Conservation (phyloP, 2,888 invertebrate genomes). For the Lasius platythorax region DNA sequence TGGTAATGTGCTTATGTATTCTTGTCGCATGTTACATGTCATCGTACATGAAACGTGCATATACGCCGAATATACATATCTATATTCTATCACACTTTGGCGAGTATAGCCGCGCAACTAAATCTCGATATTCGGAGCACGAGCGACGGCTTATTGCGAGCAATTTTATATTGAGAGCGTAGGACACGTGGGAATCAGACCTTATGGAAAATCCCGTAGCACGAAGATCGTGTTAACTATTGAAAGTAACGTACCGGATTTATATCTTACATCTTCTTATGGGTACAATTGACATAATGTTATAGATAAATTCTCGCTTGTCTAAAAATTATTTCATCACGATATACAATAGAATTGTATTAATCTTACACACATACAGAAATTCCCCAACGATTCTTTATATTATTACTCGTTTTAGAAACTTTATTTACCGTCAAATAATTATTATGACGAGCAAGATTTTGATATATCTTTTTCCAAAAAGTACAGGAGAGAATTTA, state of each 20-base stretch:
- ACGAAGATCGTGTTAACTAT: conserved; percentile 11
- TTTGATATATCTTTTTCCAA: not conserved
- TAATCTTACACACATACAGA: no score
- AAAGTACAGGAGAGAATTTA: not conserved
- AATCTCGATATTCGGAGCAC: conserved; percentile 49
- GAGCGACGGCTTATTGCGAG: conserved; percentile 40
- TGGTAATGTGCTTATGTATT: not conserved
- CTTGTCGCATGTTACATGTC: conserved; percentile 20
- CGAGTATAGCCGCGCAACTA: conserved; percentile 16
- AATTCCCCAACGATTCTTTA: no score
- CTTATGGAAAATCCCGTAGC: conserved; percentile 11
- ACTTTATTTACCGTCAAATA: not conserved
- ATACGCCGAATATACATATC: conserved; percentile 10
- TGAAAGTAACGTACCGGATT: conserved; percentile 11
- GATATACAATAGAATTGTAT: no score
- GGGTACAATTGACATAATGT: not conserved
- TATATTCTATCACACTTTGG: conserved; percentile 31
- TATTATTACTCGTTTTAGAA: no score
- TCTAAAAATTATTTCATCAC: not conserved
- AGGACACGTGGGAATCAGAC: conserved; percentile 33
- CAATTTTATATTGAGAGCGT: conserved; percentile 43
- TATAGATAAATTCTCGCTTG: not conserved
- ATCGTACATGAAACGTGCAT: conserved; percentile 40
- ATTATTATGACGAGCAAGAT: not conserved
- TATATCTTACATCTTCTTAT: not conserved